Percentiles rank a stretch among this genome's conserved stretches.
Evolutionary conservation across 1,140 invertebrate genomes (phyloP).

Genomic region (Meloidogyne floridensis): DNA sequence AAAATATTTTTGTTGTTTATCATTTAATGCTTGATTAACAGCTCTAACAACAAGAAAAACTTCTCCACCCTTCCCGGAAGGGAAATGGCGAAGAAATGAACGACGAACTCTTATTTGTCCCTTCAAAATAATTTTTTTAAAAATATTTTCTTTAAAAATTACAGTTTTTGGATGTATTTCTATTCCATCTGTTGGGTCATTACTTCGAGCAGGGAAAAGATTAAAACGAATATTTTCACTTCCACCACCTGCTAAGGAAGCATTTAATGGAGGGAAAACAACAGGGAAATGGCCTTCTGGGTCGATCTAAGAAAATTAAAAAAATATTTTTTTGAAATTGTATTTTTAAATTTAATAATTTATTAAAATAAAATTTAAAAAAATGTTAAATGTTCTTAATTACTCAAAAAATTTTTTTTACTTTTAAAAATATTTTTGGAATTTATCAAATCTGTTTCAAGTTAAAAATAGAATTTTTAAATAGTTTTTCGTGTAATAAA

Average conservation of each 20-base stretch:
- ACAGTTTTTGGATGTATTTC: slow-evolving; percentile 46
- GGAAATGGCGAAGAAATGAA: neutral
- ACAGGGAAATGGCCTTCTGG: slow-evolving; percentile 32
- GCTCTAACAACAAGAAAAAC: slow-evolving; percentile 61
- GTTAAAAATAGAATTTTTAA: too few relatives aligned
- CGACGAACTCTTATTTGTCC: slow-evolving; percentile 17
- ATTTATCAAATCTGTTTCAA: too few relatives aligned
- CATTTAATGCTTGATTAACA: slow-evolving; percentile 40
- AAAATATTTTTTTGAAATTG: neutral
- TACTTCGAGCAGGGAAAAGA: slow-evolving; percentile 33
- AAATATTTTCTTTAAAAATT: slow-evolving; percentile 39
- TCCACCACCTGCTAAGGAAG: slow-evolving; percentile 24
- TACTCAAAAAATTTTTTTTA: too few relatives aligned
- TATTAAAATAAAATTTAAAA: too few relatives aligned
- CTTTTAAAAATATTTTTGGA: too few relatives aligned
- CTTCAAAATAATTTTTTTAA: slow-evolving; percentile 36
- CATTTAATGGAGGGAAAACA: slow-evolving; percentile 20
- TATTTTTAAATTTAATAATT: neutral
- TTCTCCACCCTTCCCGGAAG: neutral
- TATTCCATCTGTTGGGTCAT: slow-evolving; percentile 40
- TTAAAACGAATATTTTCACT: slow-evolving; percentile 34
- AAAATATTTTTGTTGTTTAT: slow-evolving; percentile 48
- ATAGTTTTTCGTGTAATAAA: too few relatives aligned
- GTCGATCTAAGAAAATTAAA: slow-evolving; percentile 35
- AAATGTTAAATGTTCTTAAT: too few relatives aligned